Conservation (phyloP, 2,888 invertebrate genomes). For the Yponomeuta cagnagella region DNA sequence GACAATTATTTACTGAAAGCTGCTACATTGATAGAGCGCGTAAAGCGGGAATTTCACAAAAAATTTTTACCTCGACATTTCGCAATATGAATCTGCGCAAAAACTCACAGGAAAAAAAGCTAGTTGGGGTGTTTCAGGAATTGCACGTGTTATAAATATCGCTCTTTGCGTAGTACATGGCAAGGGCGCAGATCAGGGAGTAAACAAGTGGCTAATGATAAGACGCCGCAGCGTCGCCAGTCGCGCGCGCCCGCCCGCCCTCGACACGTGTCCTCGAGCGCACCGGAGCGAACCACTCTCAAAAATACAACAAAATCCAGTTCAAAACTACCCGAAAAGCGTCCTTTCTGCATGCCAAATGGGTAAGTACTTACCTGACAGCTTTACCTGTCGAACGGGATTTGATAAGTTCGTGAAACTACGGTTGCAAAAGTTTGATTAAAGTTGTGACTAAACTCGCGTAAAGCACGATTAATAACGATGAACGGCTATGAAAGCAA, state of each 20-base stretch:
- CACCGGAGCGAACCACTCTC: neutral
- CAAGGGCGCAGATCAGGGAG: conserved; percentile 28
- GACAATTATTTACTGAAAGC: too few relatives aligned
- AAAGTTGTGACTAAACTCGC: conserved; percentile 22
- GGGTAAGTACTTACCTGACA: conserved; percentile 31
- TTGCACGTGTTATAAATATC: too few relatives aligned
- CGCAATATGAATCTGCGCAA: too few relatives aligned
- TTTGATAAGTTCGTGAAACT: neutral
- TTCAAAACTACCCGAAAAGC: conserved; percentile 20
- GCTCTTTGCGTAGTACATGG: neutral
- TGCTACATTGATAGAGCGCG: too few relatives aligned
- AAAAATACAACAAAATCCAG: neutral
- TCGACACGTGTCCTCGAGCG: conserved; percentile 39
- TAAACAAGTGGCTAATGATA: conserved; percentile 67
- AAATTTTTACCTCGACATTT: too few relatives aligned
- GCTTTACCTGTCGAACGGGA: too few relatives aligned
- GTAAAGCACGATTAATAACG: conserved; percentile 20
- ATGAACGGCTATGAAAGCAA: neutral
- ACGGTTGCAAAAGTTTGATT: neutral
- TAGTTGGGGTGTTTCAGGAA: too few relatives aligned
- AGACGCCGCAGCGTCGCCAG: conserved; percentile 51
- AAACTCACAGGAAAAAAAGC: too few relatives aligned
- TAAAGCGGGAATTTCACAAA: too few relatives aligned
- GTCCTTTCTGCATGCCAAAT: conserved; percentile 23
- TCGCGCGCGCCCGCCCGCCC: conserved; percentile 65